Evolutionary conservation across 2,113 vertebrate species (phyloP).

Genomic region (Dinomys branickii): DNA sequence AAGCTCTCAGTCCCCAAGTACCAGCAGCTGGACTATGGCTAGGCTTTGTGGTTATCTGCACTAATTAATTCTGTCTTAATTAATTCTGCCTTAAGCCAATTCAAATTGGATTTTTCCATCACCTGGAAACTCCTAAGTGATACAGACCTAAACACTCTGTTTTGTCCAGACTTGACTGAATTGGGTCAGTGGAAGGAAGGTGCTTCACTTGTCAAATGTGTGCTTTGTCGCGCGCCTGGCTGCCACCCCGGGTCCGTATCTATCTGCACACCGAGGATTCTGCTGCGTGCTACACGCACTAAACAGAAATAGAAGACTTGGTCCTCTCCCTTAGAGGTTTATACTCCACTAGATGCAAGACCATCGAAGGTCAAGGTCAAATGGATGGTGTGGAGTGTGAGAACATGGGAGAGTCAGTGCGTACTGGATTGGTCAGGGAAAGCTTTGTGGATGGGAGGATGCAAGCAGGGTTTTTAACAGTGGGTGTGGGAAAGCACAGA

Average conservation of each 20-base stretch:
- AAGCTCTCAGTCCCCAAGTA: background rate
- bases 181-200: background rate
- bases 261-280: background rate
- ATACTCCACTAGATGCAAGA: background rate
- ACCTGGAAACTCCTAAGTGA: background rate
- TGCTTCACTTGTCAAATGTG: background rate
- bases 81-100: background rate
- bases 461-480: background rate
- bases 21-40: background rate
- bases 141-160: background rate
- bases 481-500: background rate
- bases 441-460: background rate
- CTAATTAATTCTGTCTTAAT: slow-evolving; percentile 26
- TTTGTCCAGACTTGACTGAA: background rate
- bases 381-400: background rate
- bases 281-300: background rate
- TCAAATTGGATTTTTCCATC: slow-evolving; percentile 32
- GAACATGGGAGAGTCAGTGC: fast-evolving
- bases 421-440: background rate
- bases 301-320: background rate
- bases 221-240: background rate
- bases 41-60: background rate
- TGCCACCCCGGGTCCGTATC: background rate
- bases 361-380: background rate
- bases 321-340: background rate